Base-by-base conservation (phyloP, 2,888 invertebrate species). In the Zaprionus bogoriensis region DNA sequence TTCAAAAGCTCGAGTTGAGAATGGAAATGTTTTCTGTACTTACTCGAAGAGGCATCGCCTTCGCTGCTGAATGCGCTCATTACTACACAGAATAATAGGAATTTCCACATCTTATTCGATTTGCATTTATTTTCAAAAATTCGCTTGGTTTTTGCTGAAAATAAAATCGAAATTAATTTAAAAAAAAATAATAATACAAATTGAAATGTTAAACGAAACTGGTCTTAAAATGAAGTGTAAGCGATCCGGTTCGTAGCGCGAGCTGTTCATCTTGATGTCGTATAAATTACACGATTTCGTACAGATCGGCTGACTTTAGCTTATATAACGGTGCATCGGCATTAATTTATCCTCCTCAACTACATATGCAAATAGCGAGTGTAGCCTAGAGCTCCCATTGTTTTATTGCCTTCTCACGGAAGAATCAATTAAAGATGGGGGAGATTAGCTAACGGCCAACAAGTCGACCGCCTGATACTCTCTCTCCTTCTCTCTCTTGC, bases 81-180 rank as follows among this genome's bases (percentile, higher is more conserved):
- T 17, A 89, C 70, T 57, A 87, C 69, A 71, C 84, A 89, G 62
- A 87, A 70, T 39, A 88, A 46, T 50, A 88, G 39, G 45, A 85
- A 30, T 68, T 83, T 89, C 89, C 89, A 89, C 90, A 89, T 89
- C 14, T 62, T 83, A 67, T 41, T 47, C 14, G 32, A 36, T 17
- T 36, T 14, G 32, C 32, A 36, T 36, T 36, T 14, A 36, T 36
- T 17, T 36, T 36, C 47, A 19, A 42, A 48, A 65, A 46, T 60
- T 82, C 53, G 41, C 12, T 51, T 46, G 44, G 22, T 54, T 64
- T 2, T 45, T 48, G 60, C 65, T 74, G 4, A 14, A 62, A 68
- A 20, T 3, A 27, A 32, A 52, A 59, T 17, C 2, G 25, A 45
- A 27, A 54, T 20, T 46, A 53, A 27, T 46, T 25, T 45, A 38